Percentiles rank a stretch among this genome's conserved stretches.
Evolutionary conservation across 2,113 vertebrate genomes (phyloP).

Genomic region (Thamnophis sirtalis): DNA sequence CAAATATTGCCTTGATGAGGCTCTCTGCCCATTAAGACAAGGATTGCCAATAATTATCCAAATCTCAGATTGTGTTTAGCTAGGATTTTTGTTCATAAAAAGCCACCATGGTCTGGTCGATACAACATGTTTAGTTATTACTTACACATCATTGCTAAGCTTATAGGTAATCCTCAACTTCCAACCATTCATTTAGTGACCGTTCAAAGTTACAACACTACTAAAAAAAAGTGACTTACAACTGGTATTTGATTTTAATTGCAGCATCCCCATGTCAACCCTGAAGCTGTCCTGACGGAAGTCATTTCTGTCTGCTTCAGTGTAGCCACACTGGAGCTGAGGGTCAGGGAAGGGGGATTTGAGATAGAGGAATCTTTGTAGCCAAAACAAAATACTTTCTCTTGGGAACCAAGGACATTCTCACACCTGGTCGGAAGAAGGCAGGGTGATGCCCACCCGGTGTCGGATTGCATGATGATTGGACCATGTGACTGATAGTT

Average conservation of each 20-base stretch:
- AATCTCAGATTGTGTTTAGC: background rate
- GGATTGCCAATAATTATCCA: background rate
- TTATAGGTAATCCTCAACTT: background rate
- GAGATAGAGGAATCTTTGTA: no score
- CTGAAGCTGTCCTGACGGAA: no score
- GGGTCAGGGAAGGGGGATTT: no score
- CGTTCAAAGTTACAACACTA: background rate
- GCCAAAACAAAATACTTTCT: no score
- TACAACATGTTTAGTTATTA: background rate
- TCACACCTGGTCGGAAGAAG: no score
- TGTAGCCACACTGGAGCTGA: no score
- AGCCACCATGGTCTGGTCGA: background rate
- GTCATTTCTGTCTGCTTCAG: no score
- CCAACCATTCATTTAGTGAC: background rate
- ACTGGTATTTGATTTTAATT: background rate
- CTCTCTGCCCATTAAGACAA: background rate
- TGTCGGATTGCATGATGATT: no score
- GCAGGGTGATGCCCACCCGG: no score
- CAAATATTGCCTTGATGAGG: background rate
- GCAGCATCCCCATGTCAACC: background rate
- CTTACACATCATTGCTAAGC: background rate
- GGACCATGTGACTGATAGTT: no score
- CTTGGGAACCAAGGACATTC: no score
- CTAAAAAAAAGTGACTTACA: background rate
- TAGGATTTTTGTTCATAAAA: background rate